Evolutionary conservation across 2,888 invertebrate genomes (phyloP).

Genomic region (Amiota mariae): DNA sequence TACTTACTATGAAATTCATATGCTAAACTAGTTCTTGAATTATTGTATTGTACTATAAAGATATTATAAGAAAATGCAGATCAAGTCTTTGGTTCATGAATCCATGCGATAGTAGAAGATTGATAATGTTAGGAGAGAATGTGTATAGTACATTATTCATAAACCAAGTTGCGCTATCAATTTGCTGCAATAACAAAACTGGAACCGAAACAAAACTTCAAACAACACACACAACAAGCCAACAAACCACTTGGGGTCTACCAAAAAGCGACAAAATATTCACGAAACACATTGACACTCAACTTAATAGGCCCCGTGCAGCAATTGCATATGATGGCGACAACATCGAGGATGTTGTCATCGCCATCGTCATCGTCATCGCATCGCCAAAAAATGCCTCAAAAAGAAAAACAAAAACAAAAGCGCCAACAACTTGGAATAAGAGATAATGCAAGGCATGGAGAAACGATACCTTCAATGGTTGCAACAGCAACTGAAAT

Average conservation of each 20-base stretch:
- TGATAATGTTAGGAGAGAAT: too few species aligned
- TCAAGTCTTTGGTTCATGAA: too few species aligned
- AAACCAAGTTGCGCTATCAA: neutral
- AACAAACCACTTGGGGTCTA: constrained; percentile 4
- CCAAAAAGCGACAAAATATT: constrained; percentile 1
- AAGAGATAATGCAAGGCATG: neutral
- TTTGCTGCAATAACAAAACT: constrained; percentile 16
- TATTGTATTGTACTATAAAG: too few species aligned
- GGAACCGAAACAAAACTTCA: neutral
- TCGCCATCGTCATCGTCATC: neutral
- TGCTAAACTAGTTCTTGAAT: too few species aligned
- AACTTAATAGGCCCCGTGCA: constrained; percentile 25
- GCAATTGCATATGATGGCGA: constrained; percentile 23
- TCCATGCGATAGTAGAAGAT: too few species aligned
- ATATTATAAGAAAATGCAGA: too few species aligned
- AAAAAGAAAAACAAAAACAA: constrained; percentile 1
- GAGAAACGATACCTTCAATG: neutral
- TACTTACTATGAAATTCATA: too few species aligned
- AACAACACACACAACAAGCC: neutral
- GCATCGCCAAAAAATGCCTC: constrained; percentile 1
- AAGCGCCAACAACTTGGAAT: too few species aligned
- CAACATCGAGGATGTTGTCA: neutral
- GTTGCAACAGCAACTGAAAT: constrained; percentile 5
- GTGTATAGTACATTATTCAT: neutral
- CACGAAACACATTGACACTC: constrained; percentile 7